Conservation (phyloP, 2,797 vertebrate genomes). For the Falco novaeseelandiae region DNA sequence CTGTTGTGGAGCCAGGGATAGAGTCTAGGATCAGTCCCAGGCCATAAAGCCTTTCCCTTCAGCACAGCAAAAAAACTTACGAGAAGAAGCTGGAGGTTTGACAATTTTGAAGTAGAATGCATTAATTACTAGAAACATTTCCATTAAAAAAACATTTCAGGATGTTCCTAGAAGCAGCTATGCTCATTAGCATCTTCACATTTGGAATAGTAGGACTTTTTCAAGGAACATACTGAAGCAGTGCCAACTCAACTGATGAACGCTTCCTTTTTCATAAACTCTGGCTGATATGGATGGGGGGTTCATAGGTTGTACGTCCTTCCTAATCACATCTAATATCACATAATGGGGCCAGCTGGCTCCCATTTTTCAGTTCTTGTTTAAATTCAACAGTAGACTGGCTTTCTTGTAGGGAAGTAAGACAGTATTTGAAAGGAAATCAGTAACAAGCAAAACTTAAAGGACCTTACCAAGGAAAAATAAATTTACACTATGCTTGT, state of each 20-base stretch:
- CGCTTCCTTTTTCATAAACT: neutral
- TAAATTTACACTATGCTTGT: neutral
- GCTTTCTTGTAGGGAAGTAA: neutral
- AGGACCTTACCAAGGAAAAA: neutral
- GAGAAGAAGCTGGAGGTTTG: neutral
- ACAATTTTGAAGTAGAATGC: neutral
- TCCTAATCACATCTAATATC: neutral
- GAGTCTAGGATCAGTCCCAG: neutral
- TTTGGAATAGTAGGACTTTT: neutral
- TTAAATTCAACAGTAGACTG: neutral
- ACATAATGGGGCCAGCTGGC: neutral
- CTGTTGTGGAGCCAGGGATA: neutral
- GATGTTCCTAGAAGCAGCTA: slow-evolving; percentile 1
- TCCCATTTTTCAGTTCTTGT: neutral
- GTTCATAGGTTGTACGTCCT: neutral
- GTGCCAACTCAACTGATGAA: neutral
- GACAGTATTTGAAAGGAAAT: neutral
- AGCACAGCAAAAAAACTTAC: neutral
- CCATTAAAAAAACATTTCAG: neutral
- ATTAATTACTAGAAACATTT: neutral
- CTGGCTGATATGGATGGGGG: neutral
- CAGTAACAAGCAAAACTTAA: neutral
- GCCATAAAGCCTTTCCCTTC: neutral
- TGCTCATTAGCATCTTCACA: neutral
- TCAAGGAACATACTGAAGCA: neutral